Percentiles rank a stretch among this genome's conserved stretches.
Conservation (phyloP, 2,113 vertebrate genomes). For the Oenanthe oenanthe region DNA sequence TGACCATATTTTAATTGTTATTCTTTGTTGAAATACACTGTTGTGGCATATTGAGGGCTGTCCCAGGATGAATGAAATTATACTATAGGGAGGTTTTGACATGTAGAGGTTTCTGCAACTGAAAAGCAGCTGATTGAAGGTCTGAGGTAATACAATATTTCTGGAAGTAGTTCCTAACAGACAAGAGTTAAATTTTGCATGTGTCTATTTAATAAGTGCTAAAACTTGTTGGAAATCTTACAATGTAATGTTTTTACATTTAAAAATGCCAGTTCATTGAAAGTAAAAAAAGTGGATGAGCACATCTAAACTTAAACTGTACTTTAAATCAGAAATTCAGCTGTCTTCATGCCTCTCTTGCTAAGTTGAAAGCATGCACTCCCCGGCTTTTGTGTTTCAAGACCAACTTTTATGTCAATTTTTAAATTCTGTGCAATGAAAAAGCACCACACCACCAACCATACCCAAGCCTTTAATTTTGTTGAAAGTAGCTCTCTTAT, state of each 20-base stretch:
- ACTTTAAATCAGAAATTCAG: neutral
- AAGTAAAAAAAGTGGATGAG: neutral
- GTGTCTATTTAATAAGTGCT: neutral
- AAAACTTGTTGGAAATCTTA: neutral
- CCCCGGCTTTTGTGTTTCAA: neutral
- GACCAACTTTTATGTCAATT: neutral
- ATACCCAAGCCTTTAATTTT: constrained; percentile 6
- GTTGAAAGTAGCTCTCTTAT: neutral
- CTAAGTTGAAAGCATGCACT: neutral
- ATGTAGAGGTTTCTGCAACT: neutral
- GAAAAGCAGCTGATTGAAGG: constrained; percentile 22
- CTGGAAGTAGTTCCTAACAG: constrained; percentile 41
- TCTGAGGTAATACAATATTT: neutral
- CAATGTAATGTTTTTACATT: neutral
- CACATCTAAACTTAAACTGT: neutral
- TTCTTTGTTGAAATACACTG: constrained; percentile 35
- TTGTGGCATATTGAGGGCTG: neutral
- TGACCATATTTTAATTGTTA: neutral
- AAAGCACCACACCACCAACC: neutral
- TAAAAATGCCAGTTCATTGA: neutral
- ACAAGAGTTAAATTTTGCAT: constrained; percentile 11
- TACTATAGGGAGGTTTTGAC: neutral
- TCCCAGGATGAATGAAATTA: constrained; percentile 7
- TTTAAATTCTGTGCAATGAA: neutral
- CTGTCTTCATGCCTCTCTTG: neutral